Evolutionary conservation across 2,888 invertebrate genomes (phyloP), one percentile per base, ranked within the genome.

Genomic region (Drosophila demipolita): DNA sequence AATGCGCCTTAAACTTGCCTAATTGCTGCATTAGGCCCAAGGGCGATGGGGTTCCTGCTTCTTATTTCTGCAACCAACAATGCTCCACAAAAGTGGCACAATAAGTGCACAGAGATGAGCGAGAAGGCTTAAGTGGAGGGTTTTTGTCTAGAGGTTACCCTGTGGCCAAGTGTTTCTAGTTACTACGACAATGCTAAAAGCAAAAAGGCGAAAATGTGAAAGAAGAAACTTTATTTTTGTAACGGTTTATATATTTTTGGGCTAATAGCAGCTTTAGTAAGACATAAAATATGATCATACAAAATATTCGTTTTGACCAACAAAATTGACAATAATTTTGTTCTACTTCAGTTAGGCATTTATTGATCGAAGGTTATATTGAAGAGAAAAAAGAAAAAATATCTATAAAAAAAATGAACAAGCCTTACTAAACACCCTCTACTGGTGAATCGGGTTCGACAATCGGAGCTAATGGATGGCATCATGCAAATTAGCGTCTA

Each of bases 1-100:
- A 83, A 83, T 83, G 86, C 71, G 89, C 69, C 87, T 86, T 78
- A 70, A 87, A 75, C 75, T 87, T 83, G 80, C 84, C 81, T 83
- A 83, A 83, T 89, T 89, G 87, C 87, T 71, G 84, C 72, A 81
- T 65, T 70, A 70, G 50, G 75, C 72, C 61, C 42, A 36, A 45
- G 70, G 70, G n/a, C 11, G 35, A 23, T 11, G 17, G 32, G 48
- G 48, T 48, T 8, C n/a, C 5, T 38, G 1, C 20, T 23, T 15
- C 36, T 26, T 38, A n/a, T 15, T 23, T 45, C 38, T 29, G 29
- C 29, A 5, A 29, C 29, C 29, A 29, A 29, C 29, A 29, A 29
- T 29, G 29, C 29, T 29, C 3, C 17, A 23, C 23, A 17, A 32
- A 17, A 42, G 32, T 54, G 33, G 8, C 15, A 53, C 20, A 53